phyloP scores from a whole-genome alignment of 2,888 invertebrate species.

The Morpho achilles region DNA sequence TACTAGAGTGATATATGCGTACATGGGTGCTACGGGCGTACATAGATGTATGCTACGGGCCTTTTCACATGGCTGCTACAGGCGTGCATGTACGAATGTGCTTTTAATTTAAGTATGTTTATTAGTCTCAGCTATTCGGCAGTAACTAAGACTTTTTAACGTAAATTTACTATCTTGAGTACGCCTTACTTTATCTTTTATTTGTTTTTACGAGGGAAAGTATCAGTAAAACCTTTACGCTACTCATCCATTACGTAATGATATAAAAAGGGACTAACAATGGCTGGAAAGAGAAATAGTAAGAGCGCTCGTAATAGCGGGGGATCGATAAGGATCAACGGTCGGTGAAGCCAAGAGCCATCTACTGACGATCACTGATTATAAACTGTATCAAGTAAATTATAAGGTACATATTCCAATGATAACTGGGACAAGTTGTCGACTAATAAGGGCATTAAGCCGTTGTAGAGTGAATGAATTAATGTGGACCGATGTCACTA shows the following conservation, averaged over 20 bases:
- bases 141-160: no score
- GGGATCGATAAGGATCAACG: conserved; percentile 27
- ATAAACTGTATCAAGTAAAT: background rate
- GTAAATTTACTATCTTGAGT: no score
- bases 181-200: no score
- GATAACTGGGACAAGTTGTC: background rate
- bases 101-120: no score
- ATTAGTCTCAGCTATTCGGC: no score
- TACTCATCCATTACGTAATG: conserved; percentile 4
- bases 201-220: no score
- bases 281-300: conserved; percentile 20
- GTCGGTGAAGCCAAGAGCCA: conserved; percentile 17
- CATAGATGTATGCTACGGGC: no score
- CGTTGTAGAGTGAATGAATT: conserved; percentile 22
- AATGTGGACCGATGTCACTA: conserved; percentile 12
- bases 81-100: no score
- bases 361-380: background rate
- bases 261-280: conserved; percentile 15
- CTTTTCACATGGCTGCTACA: no score
- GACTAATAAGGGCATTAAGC: conserved; percentile 20
- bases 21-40: no score
- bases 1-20: no score
- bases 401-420: conserved; percentile 2
- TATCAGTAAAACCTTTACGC: background rate
- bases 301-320: conserved; percentile 18